These are phyloP conservation scores for Homalodisca vitripennis DNA, from an alignment of 1,140 invertebrate genomes.

Conservation along the genomic window DNA sequence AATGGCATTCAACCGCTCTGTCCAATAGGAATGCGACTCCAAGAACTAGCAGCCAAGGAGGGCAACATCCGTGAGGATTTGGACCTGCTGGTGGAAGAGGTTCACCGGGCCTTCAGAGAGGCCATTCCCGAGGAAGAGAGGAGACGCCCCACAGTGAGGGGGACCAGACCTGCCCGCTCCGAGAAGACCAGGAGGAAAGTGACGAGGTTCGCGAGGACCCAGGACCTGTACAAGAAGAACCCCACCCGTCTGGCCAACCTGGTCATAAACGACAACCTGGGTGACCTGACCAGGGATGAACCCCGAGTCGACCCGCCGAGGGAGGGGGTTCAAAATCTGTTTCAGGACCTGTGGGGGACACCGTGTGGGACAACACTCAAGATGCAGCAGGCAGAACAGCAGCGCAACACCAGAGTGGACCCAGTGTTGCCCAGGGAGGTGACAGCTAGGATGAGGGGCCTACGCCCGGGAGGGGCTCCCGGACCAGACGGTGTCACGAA, in stretches of 20 bases:
- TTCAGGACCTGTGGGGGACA: neutral
- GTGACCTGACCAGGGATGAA: neutral
- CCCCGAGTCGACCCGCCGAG: neutral
- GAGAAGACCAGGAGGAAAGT: neutral
- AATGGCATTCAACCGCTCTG: neutral
- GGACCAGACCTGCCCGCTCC: neutral
- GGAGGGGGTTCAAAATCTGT: neutral
- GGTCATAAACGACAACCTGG: conserved; percentile 10
- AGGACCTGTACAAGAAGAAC: conserved; percentile 18
- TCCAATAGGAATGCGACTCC: neutral
- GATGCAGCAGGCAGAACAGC: too few relatives aligned
- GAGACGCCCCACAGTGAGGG: neutral
- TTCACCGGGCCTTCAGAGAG: neutral
- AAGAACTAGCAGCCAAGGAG: neutral
- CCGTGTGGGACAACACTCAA: neutral
- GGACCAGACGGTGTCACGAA: conserved; percentile 21
- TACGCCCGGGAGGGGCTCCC: conserved; percentile 21
- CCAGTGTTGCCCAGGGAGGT: too few relatives aligned
- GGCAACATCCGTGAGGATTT: neutral
- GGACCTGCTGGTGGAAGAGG: neutral
- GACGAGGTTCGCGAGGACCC: conserved; percentile 4
- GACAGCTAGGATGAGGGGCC: neutral
- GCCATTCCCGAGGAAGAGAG: neutral
- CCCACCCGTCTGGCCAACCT: neutral
- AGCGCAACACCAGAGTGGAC: neutral